phyloP scores from a whole-genome alignment of 1,140 invertebrate genomes.

The Nephila pilipes region DNA sequence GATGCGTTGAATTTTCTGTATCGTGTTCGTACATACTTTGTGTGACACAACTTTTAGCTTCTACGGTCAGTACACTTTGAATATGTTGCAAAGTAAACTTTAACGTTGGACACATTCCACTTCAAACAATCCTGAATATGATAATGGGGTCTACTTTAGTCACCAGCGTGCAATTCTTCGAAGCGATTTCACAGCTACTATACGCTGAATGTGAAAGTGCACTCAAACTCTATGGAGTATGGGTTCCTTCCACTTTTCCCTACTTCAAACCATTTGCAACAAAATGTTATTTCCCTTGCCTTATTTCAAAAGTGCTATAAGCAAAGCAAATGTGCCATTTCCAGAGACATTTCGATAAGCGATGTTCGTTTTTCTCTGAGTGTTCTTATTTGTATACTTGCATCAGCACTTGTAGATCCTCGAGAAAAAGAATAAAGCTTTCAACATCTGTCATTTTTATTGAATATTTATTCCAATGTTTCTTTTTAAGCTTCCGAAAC shows the following conservation, averaged over 20 bases:
- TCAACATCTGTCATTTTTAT: slow-evolving; percentile 4
- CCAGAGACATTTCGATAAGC: neutral
- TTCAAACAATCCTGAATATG: slow-evolving; percentile 1
- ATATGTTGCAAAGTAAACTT: neutral
- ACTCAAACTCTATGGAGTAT: neutral
- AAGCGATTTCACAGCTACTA: neutral
- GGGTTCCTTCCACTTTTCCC: neutral
- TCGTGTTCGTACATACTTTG: neutral
- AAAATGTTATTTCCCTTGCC: neutral
- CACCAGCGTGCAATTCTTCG: neutral
- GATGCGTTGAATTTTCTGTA: neutral
- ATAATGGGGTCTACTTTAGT: neutral
- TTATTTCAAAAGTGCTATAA: neutral
- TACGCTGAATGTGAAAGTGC: neutral
- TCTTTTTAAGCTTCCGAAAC: too few relatives aligned
- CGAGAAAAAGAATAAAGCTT: neutral
- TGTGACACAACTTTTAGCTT: neutral
- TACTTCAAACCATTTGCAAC: slow-evolving; percentile 10
- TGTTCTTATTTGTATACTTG: neutral
- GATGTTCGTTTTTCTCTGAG: neutral
- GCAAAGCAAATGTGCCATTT: neutral
- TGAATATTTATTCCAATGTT: neutral
- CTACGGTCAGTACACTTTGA: neutral
- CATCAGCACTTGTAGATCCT: neutral
- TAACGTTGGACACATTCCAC: slow-evolving; percentile 14